Evolutionary conservation across 2,888 invertebrate genomes (phyloP).

Genomic region (Drosophila tanythrix): DNA sequence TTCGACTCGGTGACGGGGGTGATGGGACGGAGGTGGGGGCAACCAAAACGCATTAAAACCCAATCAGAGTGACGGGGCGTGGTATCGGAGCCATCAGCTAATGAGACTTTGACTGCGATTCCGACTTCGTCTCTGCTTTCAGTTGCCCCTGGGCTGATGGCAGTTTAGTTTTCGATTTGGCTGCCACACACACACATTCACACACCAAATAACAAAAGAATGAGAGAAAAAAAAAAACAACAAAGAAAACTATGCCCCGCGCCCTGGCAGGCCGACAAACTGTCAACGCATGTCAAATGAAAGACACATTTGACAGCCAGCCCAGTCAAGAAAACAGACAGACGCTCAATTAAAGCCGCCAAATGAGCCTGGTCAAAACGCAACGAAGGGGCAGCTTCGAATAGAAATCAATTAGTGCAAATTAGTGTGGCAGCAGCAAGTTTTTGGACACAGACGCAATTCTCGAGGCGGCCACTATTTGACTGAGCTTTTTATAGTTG

Average conservation of each 20-base stretch:
- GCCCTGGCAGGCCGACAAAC: constrained; percentile 45
- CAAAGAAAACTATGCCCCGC: constrained; percentile 40
- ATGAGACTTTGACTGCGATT: constrained; percentile 74
- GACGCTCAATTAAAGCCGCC: constrained; percentile 72
- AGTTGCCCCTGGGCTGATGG: constrained; percentile 36
- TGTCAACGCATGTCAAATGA: constrained; percentile 73
- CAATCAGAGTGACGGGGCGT: constrained; percentile 63
- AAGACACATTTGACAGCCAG: constrained; percentile 69
- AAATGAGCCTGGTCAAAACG: constrained; percentile 42
- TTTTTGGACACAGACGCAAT: constrained; percentile 30
- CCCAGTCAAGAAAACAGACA: constrained; percentile 22
- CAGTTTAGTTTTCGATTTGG: constrained; percentile 75
- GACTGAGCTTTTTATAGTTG: constrained; percentile 30
- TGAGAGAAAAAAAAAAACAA: constrained; percentile 15
- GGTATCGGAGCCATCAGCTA: constrained; percentile 68
- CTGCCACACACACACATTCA: constrained; percentile 37
- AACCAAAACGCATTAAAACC: constrained; percentile 72
- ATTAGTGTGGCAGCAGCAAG: constrained; percentile 60
- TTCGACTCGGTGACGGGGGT: constrained; percentile 13
- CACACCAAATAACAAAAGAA: constrained; percentile 17
- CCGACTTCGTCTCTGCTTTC: constrained; percentile 20
- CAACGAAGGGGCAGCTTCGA: constrained; percentile 19
- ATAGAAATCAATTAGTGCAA: constrained; percentile 78
- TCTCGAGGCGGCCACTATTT: constrained; percentile 3
- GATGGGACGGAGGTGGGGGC: constrained; percentile 19